Evolutionary conservation across 2,888 invertebrate species (phyloP).

Genomic region (Tyria jacobaeae): DNA sequence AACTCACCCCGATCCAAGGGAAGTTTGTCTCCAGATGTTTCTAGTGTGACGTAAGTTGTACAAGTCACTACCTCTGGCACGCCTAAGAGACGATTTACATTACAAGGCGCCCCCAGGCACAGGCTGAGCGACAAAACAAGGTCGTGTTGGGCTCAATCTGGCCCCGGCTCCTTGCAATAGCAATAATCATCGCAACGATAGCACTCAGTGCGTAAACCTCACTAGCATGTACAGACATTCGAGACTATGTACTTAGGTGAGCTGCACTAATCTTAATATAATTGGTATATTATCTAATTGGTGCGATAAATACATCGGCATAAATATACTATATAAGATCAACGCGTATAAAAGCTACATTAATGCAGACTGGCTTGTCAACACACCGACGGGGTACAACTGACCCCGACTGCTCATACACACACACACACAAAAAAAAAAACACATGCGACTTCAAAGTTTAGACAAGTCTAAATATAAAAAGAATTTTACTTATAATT

Average conservation of each 20-base stretch:
- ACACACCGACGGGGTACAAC: background rate
- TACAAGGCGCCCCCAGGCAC: background rate
- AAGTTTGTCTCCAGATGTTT: conserved; percentile 8
- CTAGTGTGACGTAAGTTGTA: conserved; percentile 9
- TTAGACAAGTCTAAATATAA: background rate
- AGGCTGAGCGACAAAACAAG: background rate
- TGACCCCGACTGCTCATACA: background rate
- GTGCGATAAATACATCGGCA: background rate
- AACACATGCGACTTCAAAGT: background rate
- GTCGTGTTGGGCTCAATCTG: background rate
- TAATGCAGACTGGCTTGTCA: background rate
- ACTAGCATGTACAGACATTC: background rate
- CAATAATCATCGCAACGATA: background rate
- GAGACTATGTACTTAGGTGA: background rate
- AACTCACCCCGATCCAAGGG: conserved; percentile 14
- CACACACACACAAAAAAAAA: too few species aligned
- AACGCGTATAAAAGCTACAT: conserved; percentile 1
- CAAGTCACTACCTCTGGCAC: conserved; percentile 11
- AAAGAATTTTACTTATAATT: background rate
- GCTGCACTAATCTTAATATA: background rate
- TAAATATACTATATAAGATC: background rate
- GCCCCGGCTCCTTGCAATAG: background rate
- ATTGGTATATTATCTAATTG: background rate
- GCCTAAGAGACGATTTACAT: conserved; percentile 11
- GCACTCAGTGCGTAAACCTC: background rate